These are phyloP conservation scores for Panulirus ornatus DNA, from an alignment of 1,140 invertebrate genomes.

Conservation along the genomic window DNA sequence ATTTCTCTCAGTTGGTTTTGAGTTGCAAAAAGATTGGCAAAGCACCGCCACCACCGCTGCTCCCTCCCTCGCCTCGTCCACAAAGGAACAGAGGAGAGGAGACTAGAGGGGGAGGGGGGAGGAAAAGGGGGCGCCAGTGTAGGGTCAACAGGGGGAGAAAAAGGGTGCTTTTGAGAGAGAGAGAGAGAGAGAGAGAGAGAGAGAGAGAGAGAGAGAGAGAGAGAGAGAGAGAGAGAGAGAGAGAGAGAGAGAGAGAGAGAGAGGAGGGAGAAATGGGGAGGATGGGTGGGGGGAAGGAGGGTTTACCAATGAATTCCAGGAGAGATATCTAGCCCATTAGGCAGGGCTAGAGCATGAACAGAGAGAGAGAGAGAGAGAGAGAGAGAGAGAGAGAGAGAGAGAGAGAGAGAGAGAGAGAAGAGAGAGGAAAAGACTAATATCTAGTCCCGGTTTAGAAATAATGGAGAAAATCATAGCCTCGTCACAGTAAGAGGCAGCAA, in stretches of 20 bases:
- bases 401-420: not conserved
- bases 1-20: too few relatives aligned
- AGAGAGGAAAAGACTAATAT: constrained; percentile 20
- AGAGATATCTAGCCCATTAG: not conserved
- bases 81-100: too few relatives aligned
- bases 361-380: not conserved
- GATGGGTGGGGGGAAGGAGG: not conserved
- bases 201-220: not conserved
- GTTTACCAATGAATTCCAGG: too few relatives aligned
- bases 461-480: constrained; percentile 31
- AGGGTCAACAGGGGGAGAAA: not conserved
- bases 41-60: too few relatives aligned
- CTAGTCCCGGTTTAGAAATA: constrained; percentile 41
- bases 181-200: not conserved
- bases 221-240: not conserved
- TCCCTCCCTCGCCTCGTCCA: too few relatives aligned
- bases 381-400: not conserved
- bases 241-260: constrained; percentile 29
- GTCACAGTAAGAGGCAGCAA: constrained; percentile 58
- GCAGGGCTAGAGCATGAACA: not conserved
- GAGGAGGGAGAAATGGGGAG: too few relatives aligned
- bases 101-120: too few relatives aligned
- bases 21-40: too few relatives aligned
- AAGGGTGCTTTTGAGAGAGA: not conserved
- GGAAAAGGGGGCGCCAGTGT: not conserved